phyloP scores from a whole-genome alignment of 2,797 vertebrate genomes.

The Pelobates cultripes region DNA sequence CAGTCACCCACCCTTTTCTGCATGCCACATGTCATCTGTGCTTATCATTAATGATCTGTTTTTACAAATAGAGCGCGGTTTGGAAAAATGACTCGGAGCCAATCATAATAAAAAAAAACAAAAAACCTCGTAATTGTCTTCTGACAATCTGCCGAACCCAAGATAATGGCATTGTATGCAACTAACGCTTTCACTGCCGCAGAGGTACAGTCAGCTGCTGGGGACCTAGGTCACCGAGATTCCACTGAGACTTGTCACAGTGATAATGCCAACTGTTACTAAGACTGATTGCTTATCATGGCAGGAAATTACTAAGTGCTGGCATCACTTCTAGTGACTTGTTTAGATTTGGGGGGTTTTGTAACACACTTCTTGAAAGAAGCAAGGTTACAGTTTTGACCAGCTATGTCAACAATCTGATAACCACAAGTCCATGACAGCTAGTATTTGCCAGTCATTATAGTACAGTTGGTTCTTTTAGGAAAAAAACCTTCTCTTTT shows the following conservation, averaged over 20 bases:
- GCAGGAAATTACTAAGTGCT: slow-evolving; percentile 38
- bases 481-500: too few species aligned
- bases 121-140: slow-evolving; percentile 73
- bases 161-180: slow-evolving; percentile 77
- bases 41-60: slow-evolving; percentile 79
- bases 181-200: slow-evolving; percentile 40
- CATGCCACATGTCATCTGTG: slow-evolving; percentile 80
- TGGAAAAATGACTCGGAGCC: slow-evolving; percentile 85
- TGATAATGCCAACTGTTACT: slow-evolving; percentile 20
- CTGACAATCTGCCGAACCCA: slow-evolving; percentile 73
- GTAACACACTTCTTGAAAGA: not conserved
- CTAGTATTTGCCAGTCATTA: too few species aligned
- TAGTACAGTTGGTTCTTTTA: too few species aligned
- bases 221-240: not conserved
- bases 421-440: too few species aligned
- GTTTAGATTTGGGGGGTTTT: slow-evolving; percentile 23
- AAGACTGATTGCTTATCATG: slow-evolving; percentile 33
- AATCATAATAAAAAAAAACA: slow-evolving; percentile 91
- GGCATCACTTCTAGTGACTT: slow-evolving; percentile 38
- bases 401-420: too few species aligned
- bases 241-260: not conserved
- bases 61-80: slow-evolving; percentile 84
- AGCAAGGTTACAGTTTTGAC: not conserved
- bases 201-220: slow-evolving; percentile 1
- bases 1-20: slow-evolving; percentile 72